Evolutionary conservation across 2,888 invertebrate species (phyloP), one percentile per base, ranked within the genome.

Genomic region (Polietes domitor): DNA sequence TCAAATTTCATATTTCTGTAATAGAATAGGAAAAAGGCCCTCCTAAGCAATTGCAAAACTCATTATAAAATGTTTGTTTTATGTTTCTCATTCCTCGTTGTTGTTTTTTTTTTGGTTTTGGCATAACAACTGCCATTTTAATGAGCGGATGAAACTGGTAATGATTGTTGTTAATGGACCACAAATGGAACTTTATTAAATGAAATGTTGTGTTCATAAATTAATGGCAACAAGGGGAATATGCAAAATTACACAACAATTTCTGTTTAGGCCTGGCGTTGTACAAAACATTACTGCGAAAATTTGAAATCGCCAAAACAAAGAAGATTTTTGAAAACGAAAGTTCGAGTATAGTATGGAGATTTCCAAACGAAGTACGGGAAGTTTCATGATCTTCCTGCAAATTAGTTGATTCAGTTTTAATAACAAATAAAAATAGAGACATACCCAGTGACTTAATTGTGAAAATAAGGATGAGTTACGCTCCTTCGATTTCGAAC

Each of bases 131-230:
- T 53, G 19, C 17, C 3, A 4, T 58, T 58, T 58, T 58, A 58
- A 58, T 58, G 24, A 58, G 58, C 58, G 24, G 58, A 15, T 58
- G 15, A 26, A 24, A 24, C 15, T 15, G 10, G 26, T 26, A 24
- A 58, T 58, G 58, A 58, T 26, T 58, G 58, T 26, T 58, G 24
- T 58, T 58, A 58, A 58, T 58, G 58, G 58, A 58, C 58, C 58
- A 58, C 58, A 58, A 58, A 26, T 58, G 58, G 4, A 24, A 26
- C 58, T 24, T 58, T 58, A 26, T 58, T 24, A 58, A 58, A 58
- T 58, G 9, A 24, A 58, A 58, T 58, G 24, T 26, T 58, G 15
- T 58, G 58, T 26, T 58, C 58, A 58, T 58, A 58, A 58, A 58
- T 58, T 58, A 58, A 58, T 58, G 26, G 26, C 26, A 26, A 26